A percentile compares a stretch with the other conserved stretches of the same genome.
phyloP scores from a whole-genome alignment of 2,888 invertebrate genomes.

The Meandrusa payeni region DNA sequence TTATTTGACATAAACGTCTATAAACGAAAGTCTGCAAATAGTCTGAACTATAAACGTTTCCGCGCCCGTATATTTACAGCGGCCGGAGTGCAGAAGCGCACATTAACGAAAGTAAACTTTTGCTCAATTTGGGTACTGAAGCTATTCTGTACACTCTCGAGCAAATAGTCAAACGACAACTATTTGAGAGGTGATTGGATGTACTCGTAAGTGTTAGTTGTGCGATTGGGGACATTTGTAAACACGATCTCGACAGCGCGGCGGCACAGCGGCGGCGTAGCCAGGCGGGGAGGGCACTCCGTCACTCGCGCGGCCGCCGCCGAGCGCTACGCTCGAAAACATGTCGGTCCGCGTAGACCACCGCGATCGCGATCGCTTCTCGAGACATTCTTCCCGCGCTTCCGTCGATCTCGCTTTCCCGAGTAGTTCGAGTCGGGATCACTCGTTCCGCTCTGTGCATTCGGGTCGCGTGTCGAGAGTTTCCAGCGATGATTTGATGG shows the following conservation, averaged over 20 bases:
- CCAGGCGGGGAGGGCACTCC: conserved; percentile 36
- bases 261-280: conserved; percentile 34
- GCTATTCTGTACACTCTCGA: conserved; percentile 51
- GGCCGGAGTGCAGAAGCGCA: not conserved
- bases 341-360: conserved; percentile 76
- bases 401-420: conserved; percentile 71
- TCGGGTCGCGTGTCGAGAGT: conserved; percentile 70
- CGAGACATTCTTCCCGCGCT: conserved; percentile 75
- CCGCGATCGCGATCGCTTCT: conserved; percentile 72
- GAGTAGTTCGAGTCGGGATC: conserved; percentile 65
- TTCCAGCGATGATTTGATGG: conserved; percentile 73
- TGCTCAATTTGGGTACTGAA: conserved; percentile 30
- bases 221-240: conserved; percentile 58
- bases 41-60: conserved; percentile 5
- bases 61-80: not conserved
- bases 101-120: conserved; percentile 40
- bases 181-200: conserved; percentile 52
- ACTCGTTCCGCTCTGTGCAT: conserved; percentile 72
- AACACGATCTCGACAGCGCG: conserved; percentile 59
- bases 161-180: conserved; percentile 53
- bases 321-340: conserved; percentile 73
- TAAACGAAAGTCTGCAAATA: conserved; percentile 8
- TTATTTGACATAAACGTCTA: conserved; percentile 2
- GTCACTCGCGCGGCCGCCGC: conserved; percentile 76
- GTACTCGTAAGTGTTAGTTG: conserved; percentile 58